Base-by-base conservation (phyloP, 2,113 vertebrate species). In the Lagopus muta region DNA sequence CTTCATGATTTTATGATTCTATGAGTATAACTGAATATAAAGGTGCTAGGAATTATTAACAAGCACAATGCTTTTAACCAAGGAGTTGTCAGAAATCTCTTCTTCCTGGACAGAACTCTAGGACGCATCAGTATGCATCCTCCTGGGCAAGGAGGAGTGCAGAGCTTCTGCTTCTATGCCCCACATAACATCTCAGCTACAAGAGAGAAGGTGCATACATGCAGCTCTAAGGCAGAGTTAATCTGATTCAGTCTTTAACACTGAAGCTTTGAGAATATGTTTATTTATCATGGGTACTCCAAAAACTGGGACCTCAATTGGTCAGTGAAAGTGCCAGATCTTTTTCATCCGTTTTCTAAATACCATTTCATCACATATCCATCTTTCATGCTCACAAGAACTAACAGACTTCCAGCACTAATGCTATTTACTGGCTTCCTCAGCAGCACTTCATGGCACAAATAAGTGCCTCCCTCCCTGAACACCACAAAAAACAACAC, bases 181-280 rank as follows among this genome's bases (percentile, higher is more conserved):
- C 66, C 57, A 60, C 48, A 40, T 1, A 8, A 62, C 30, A 45
- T 5, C 43, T 73, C 7, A 57, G 54, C 21, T 71, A 16, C 1
- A 1, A 5, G 70, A 81, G 36, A 93, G 34, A 8, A 50, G 32
- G 55, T 32, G 32, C 1, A 12, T 12, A 50, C 73, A 45, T n/a
- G 72, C 17, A 88, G 32, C 22, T n/a, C 77, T 38, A 19, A 57
- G 34, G 30, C 36, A 67, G 24, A 54, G 13, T 11, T 64, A 55
- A 78, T 8, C 9, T 55, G 13, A 48, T 42, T 47, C 69, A 30
- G 8, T 27, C 36, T 80, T 66, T n/a, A 34, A n/a, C 1, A 21
- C 0, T 10, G n/a, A 86, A 54, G 40, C 30, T 50, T 74, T 1
- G 0, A 3, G 1, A 42, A 73, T 61, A 76, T 25, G n/a, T 43